These are phyloP conservation scores for Trematomus loennbergii DNA, from an alignment of 2,113 vertebrate species.

Conservation along the genomic window DNA sequence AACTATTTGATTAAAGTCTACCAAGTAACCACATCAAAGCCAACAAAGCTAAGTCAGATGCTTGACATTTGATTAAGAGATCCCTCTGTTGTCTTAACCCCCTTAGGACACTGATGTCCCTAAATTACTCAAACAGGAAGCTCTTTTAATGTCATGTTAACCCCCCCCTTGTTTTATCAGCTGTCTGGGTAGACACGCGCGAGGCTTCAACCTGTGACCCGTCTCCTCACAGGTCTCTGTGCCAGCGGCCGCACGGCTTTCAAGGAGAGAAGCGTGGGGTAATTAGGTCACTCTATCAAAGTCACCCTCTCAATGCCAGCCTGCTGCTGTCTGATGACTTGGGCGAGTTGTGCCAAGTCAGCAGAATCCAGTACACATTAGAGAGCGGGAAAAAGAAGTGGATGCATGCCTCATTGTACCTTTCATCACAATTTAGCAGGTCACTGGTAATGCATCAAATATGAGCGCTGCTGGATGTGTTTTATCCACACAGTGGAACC, in stretches of 20 bases:
- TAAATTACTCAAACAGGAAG: conserved; percentile 27
- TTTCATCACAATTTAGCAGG: conserved; percentile 54
- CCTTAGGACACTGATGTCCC: not conserved
- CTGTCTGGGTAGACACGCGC: conserved; percentile 5
- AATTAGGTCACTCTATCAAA: conserved; percentile 73
- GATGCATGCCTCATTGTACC: conserved; percentile 37
- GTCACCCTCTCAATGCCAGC: conserved; percentile 60
- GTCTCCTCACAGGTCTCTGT: conserved; percentile 47
- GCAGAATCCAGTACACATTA: conserved; percentile 56
- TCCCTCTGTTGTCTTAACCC: not conserved
- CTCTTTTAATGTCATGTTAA: conserved; percentile 35
- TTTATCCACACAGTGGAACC: conserved; percentile 19
- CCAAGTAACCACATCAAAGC: not conserved
- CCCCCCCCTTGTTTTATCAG: conserved; percentile 24
- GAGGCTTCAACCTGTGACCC: conserved; percentile 47
- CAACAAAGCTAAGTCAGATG: conserved; percentile 26
- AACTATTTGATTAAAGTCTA: too few relatives aligned
- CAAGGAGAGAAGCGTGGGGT: conserved; percentile 39
- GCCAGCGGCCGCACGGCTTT: conserved; percentile 53
- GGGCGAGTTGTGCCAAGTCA: conserved; percentile 57
- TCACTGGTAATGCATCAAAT: conserved; percentile 38
- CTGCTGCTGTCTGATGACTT: conserved; percentile 54
- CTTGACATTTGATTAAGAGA: not conserved
- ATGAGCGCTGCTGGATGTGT: conserved; percentile 35
- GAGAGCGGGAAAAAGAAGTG: conserved; percentile 43